These are phyloP conservation scores for Diarsia dahlii DNA, from an alignment of 2,888 invertebrate genomes.

Conservation along the genomic window DNA sequence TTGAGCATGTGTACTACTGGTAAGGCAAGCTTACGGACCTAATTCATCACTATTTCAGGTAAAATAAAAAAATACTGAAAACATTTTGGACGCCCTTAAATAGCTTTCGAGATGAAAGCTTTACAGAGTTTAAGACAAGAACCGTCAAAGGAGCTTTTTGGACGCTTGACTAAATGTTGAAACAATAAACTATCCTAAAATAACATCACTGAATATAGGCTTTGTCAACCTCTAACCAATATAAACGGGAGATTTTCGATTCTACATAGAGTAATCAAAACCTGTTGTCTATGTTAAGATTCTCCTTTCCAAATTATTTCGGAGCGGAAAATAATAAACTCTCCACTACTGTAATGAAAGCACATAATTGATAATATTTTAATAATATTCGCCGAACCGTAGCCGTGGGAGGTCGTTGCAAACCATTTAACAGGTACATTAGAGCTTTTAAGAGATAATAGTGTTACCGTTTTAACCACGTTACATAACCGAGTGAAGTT, in stretches of 20 bases:
- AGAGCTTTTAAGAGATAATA: constrained; percentile 53
- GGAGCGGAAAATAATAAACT: constrained; percentile 20
- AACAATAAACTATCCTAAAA: constrained; percentile 56
- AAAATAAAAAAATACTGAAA: constrained; percentile 5
- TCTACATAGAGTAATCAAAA: constrained; percentile 15
- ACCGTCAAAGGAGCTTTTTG: constrained; percentile 20
- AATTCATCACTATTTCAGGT: neutral
- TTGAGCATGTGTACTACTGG: neutral
- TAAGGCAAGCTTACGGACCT: neutral
- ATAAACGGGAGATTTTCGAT: constrained; percentile 7
- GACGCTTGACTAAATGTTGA: constrained; percentile 39
- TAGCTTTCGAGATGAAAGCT: constrained; percentile 21
- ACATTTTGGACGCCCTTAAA: constrained; percentile 16
- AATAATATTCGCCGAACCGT: constrained; percentile 37
- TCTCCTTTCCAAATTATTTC: constrained; percentile 21
- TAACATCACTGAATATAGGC: constrained; percentile 32
- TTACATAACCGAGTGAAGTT: constrained; percentile 34
- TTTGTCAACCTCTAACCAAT: constrained; percentile 27
- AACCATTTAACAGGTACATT: constrained; percentile 48
- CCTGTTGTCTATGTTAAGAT: constrained; percentile 6
- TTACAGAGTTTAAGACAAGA: constrained; percentile 22
- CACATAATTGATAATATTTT: constrained; percentile 37
- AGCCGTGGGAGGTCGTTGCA: constrained; percentile 45
- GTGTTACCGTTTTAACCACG: constrained; percentile 46
- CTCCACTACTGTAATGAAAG: constrained; percentile 18